These are phyloP conservation scores for Lophochroa leadbeateri DNA, from an alignment of 2,113 vertebrate species.

Conservation along the genomic window DNA sequence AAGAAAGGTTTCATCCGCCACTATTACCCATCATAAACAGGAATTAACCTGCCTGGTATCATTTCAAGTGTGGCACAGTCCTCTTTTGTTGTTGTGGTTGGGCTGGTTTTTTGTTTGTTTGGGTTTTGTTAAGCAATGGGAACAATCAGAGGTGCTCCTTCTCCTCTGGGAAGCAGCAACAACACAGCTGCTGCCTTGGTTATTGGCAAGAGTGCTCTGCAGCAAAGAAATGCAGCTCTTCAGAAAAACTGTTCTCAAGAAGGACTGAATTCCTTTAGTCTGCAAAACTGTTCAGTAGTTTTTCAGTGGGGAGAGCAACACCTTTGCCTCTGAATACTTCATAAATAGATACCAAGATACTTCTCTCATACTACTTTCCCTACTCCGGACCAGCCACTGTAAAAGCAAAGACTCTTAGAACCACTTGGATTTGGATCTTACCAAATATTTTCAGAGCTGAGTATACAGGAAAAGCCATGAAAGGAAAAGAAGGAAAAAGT, in stretches of 20 bases:
- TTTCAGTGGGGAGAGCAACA: neutral
- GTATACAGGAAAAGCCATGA: neutral
- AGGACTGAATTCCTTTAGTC: neutral
- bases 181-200: neutral
- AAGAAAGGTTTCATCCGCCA: neutral
- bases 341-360: neutral
- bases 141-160: neutral
- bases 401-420: neutral
- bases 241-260: neutral
- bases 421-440: neutral
- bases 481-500: neutral
- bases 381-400: neutral
- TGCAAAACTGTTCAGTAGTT: neutral
- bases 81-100: neutral
- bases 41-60: neutral
- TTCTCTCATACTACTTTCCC: neutral
- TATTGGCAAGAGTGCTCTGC: neutral
- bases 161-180: neutral
- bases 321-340: neutral
- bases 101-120: neutral
- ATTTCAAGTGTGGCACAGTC: neutral
- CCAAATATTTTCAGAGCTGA: neutral
- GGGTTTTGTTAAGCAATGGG: neutral
- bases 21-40: neutral
- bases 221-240: neutral